Conservation (phyloP, 2,113 vertebrate species). For the Cyanoliseus patagonus region DNA sequence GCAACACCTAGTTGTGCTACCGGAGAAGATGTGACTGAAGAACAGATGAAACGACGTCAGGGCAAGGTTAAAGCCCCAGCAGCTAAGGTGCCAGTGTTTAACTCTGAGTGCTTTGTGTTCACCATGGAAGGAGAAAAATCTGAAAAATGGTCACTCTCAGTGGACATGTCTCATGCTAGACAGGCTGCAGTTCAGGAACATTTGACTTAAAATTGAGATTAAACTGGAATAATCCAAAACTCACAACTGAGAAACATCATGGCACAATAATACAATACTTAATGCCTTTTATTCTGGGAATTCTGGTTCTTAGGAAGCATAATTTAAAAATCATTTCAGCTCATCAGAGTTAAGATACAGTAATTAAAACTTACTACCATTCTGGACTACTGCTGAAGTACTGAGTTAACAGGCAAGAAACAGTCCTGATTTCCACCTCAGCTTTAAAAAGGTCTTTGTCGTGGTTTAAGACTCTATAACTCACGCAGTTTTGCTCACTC, state of each 20-base stretch:
- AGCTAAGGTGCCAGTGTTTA: neutral
- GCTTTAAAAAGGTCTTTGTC: neutral
- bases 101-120: neutral
- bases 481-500: no score
- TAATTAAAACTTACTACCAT: neutral
- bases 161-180: neutral
- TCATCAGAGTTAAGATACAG: neutral
- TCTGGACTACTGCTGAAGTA: neutral
- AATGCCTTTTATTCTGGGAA: neutral
- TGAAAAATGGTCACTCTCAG: neutral
- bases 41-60: neutral
- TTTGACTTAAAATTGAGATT: neutral
- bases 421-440: neutral
- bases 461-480: no score
- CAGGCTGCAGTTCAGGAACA: neutral
- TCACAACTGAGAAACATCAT: neutral
- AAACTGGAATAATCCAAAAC: neutral
- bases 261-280: neutral
- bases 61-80: neutral
- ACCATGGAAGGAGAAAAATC: neutral
- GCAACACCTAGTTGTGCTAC: neutral
- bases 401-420: neutral
- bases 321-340: neutral
- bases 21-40: neutral
- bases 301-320: neutral